These are phyloP conservation scores for Scaptomyza reducta DNA, from an alignment of 2,888 invertebrate genomes.

Conservation along the genomic window DNA sequence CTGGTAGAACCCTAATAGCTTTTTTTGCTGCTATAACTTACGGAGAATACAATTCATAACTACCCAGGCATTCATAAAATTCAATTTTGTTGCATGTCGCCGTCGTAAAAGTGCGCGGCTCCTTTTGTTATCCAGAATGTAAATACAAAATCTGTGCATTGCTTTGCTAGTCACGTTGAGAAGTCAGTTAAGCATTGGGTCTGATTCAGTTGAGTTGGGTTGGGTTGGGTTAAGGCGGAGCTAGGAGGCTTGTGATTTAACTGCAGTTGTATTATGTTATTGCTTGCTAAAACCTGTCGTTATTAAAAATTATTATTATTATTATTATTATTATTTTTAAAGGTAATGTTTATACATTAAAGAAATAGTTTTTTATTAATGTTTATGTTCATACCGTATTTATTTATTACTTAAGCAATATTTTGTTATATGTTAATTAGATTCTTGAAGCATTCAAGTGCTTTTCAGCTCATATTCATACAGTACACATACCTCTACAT, in stretches of 20 bases:
- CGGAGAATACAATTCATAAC: constrained; percentile 73
- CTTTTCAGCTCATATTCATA: background rate
- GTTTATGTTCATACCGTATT: constrained; percentile 1
- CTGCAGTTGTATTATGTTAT: constrained; percentile 56
- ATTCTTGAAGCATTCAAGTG: background rate
- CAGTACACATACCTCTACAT: background rate
- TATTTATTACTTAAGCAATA: constrained; percentile 1
- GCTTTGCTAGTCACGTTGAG: constrained; percentile 76
- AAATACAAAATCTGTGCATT: constrained; percentile 79
- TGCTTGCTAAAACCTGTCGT: constrained; percentile 20
- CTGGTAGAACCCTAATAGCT: constrained; percentile 62
- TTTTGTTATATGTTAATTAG: background rate
- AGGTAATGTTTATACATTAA: constrained; percentile 1
- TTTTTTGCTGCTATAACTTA: constrained; percentile 45
- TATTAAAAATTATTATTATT: constrained; percentile 4
- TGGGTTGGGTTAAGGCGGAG: constrained; percentile 19
- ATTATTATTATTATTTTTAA: background rate
- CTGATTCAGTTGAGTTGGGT: constrained; percentile 25
- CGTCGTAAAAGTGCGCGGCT: constrained; percentile 77
- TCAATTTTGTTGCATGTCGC: constrained; percentile 79
- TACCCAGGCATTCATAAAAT: constrained; percentile 74
- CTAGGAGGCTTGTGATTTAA: constrained; percentile 65
- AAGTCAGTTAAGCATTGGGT: constrained; percentile 17
- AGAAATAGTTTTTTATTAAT: constrained; percentile 7
- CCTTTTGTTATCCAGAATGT: constrained; percentile 71